Base-by-base conservation (phyloP, 1,140 invertebrate genomes). In the Colletes latitarsis region DNA sequence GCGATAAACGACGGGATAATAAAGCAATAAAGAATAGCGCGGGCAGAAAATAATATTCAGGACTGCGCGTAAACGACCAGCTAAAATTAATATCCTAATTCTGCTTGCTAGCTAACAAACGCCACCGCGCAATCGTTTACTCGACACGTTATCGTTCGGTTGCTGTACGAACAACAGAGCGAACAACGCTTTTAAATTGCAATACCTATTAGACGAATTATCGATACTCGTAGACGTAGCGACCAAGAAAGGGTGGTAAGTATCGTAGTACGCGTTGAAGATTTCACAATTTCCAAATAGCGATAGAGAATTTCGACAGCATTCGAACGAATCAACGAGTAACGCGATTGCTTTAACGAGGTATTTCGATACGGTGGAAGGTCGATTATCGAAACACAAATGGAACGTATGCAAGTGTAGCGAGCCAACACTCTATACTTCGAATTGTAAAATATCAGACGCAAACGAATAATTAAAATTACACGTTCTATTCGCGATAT, bases 151-250 rank as follows among this genome's bases (percentile, higher is more conserved):
- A 14, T 21, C 14, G 12, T 75, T 46, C 55, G 15, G 39, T 52
- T 12, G 9, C 30, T 63, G 8, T 12, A 52, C 46, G 6, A 19
- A 60, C 30, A 30, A 30, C 30, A 72, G 43, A n/a, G 12, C 5
- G n/a, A 46, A 21, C 30, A 39, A 57, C 9, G 12, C 10, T 14
- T 39, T 39, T 53, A 17, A 4, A 3, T 1, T 1, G 30, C 4
- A 17, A 17, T 21, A 46, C 46, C 9, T 12, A 15, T 30, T 8
- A 19, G 14, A 21, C 17, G 21, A 71, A 62, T 62, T 53, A 71
- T 55, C 52, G 17, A 80, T 55, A 64, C 46, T 74, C 17, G 19
- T 74, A 74, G 12, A 49, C 46, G 8, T 52, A 71, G 46, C 41
- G 39, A 19, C 52, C 43, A 9, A 46, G 43, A 46, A 3, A 46